These are phyloP conservation scores for Tiliqua scincoides DNA, from an alignment of 2,113 vertebrate species.

Conservation along the genomic window DNA sequence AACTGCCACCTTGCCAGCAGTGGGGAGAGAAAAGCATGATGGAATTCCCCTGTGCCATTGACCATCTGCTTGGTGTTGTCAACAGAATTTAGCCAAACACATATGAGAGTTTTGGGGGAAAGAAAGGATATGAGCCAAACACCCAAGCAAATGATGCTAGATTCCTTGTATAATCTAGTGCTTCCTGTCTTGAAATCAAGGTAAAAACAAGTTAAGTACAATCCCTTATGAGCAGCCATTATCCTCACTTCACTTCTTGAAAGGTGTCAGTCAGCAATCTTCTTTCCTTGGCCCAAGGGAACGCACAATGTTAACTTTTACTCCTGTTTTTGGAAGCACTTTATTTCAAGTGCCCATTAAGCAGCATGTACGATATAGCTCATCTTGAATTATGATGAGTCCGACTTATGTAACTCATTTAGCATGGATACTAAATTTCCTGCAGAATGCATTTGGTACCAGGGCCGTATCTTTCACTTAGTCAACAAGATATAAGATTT, in stretches of 20 bases:
- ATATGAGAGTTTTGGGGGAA: neutral
- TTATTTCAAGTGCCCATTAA: slow-evolving; percentile 63
- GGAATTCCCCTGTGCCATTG: neutral
- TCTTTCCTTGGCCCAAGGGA: slow-evolving; percentile 53
- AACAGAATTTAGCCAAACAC: neutral
- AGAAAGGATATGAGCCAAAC: neutral
- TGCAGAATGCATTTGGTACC: slow-evolving; percentile 27
- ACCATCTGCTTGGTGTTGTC: neutral
- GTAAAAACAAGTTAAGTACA: slow-evolving; percentile 9
- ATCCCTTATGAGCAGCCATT: slow-evolving; percentile 34
- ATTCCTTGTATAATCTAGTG: slow-evolving; percentile 20
- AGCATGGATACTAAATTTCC: slow-evolving; percentile 14
- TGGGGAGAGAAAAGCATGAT: neutral
- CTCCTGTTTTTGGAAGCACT: slow-evolving; percentile 54
- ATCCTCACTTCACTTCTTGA: slow-evolving; percentile 41
- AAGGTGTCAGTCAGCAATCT: slow-evolving; percentile 47
- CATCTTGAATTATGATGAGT: slow-evolving; percentile 44
- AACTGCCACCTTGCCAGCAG: neutral
- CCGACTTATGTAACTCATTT: neutral
- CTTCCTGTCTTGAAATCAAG: neutral
- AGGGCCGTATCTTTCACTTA: neutral
- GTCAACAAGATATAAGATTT: neutral
- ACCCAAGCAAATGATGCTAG: neutral
- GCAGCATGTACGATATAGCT: slow-evolving; percentile 33
- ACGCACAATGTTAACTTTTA: slow-evolving; percentile 53